A percentile compares a stretch with the other conserved stretches of the same genome.
phyloP scores from a whole-genome alignment of 2,797 vertebrate species.

The Ceryle rudis region DNA sequence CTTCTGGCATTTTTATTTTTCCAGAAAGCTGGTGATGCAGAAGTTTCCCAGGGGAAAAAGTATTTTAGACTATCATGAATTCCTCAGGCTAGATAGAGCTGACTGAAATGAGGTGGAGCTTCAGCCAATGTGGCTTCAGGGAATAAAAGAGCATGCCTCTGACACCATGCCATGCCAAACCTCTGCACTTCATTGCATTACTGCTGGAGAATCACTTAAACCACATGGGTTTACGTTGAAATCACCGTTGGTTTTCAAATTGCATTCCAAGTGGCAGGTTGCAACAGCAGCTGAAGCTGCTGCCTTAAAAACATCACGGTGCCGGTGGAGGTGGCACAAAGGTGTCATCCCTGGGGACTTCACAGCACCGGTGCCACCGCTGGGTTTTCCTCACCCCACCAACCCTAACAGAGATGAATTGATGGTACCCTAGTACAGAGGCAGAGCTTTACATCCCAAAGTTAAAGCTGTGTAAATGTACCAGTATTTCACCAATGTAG shows the following conservation, averaged over 20 bases:
- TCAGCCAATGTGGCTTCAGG: not conserved
- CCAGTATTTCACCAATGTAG: not conserved
- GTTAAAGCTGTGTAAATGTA: not conserved
- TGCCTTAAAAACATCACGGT: not conserved
- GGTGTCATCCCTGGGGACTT: not conserved
- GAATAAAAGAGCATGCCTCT: not conserved
- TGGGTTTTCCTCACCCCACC: not conserved
- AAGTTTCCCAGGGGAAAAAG: not conserved
- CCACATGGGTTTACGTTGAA: not conserved
- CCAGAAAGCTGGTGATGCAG: not conserved
- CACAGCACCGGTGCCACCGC: accelerated
- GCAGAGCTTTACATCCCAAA: not conserved
- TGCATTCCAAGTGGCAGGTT: not conserved
- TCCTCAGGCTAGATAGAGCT: not conserved
- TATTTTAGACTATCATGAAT: not conserved
- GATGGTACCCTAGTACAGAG: not conserved
- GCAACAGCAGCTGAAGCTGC: not conserved
- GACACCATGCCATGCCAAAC: not conserved
- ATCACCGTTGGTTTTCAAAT: accelerated
- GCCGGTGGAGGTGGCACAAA: accelerated
- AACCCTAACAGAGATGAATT: not conserved
- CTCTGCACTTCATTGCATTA: not conserved
- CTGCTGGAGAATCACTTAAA: not conserved
- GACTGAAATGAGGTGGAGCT: not conserved
- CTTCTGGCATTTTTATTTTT: not conserved